phyloP scores from a whole-genome alignment of 1,140 invertebrate genomes.

The Cyclargus thomasi region DNA sequence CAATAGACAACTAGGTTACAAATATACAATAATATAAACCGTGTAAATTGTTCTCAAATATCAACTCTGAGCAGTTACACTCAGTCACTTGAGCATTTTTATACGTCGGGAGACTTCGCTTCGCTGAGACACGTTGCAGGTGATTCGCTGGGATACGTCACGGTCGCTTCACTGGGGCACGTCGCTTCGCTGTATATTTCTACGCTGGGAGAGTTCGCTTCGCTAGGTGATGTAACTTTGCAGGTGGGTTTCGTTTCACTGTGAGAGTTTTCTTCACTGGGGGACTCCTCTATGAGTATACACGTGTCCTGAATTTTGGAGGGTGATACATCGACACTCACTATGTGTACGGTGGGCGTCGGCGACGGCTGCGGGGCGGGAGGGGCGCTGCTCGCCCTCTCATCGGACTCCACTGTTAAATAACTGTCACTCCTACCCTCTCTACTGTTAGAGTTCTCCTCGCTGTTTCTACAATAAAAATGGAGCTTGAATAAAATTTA shows the following conservation, averaged over 20 bases:
- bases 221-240: not conserved
- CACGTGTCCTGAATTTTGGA: constrained; percentile 35
- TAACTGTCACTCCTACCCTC: constrained; percentile 36
- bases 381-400: constrained; percentile 50
- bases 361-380: constrained; percentile 36
- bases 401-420: constrained; percentile 42
- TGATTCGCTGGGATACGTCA: not conserved
- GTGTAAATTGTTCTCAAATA: constrained; percentile 18
- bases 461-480: constrained; percentile 37
- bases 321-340: constrained; percentile 30
- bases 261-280: not conserved
- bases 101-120: not conserved
- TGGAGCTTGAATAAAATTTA: not conserved
- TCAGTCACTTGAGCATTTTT: constrained; percentile 11
- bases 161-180: not conserved
- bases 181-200: not conserved
- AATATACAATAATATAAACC: constrained; percentile 17
- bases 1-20: constrained; percentile 7
- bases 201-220: not conserved
- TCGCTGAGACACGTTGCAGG: not conserved
- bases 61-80: constrained; percentile 7
- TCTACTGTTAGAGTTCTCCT: constrained; percentile 24
- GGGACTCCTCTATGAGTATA: constrained; percentile 37
- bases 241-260: not conserved
- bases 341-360: constrained; percentile 33